Base-by-base conservation (phyloP, 2,888 invertebrate genomes). In the Ptychoptera albimana region DNA sequence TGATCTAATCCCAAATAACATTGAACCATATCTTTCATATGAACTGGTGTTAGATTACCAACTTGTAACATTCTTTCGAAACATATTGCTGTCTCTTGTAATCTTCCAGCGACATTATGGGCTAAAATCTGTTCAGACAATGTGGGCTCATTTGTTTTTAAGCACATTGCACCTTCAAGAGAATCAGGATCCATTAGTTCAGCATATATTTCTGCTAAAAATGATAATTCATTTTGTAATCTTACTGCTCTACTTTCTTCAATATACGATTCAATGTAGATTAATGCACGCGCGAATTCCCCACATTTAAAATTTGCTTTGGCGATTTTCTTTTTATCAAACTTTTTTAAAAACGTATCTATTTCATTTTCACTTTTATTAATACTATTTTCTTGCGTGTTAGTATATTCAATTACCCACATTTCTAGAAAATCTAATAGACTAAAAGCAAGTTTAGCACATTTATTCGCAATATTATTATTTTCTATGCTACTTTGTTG, bases 151-250 rank as follows among this genome's bases (percentile, higher is more conserved):
- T 74, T 74, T 45, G 79, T 72, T 55, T 87, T 78, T 50, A 85
- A 73, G 11, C 82, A 81, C 42, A 80, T 71, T 8, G 84, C 77
- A 8, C 82, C 93, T 50, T 83, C 78, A 1, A 94, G 84, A 9
- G 88, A 86, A 62, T 96, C 94, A 0, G 89, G 79, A 60, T 96
- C 93, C 60, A 89, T 84, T 49, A 96, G 61, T 48, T 84, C 73
- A 0, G 86, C 83, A 60, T 93, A 93, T 53, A 94, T 79, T 68
- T 87, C 82, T 0, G 78, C 75, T 31, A 81, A 58, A 50, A 79
- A 73, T 0, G 77, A 71, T 39, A 82, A 60, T 50, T 79, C 75
- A 8, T 75, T 71, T 48, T 75, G 71, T 50, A 77, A 59, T 11
- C 68, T 64, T 1, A 64, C 58, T 9, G 36, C 35, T 9, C 70